Percentiles rank a stretch among this genome's conserved stretches.
phyloP scores from a whole-genome alignment of 1,140 invertebrate species.

The Camponotus pennsylvanicus region DNA sequence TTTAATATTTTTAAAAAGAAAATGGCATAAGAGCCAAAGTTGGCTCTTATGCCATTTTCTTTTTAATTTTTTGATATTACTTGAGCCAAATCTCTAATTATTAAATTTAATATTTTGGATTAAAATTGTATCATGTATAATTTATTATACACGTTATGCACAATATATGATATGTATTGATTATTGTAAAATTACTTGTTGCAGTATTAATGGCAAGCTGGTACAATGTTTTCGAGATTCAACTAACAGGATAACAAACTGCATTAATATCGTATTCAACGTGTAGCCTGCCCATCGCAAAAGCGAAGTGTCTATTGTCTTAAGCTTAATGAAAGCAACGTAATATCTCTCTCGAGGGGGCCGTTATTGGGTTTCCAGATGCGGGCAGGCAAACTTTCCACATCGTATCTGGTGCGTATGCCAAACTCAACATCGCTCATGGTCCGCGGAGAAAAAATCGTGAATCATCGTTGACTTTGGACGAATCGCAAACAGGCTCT shows the following conservation, averaged over 20 bases:
- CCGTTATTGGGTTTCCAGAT: constrained; percentile 77
- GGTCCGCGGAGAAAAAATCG: constrained; percentile 45
- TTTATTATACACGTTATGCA: too few species aligned
- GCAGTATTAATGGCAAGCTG: neutral
- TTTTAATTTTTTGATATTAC: too few species aligned
- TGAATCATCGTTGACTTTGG: constrained; percentile 55
- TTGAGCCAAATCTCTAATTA: too few species aligned
- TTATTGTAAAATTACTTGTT: neutral
- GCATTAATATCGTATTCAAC: constrained; percentile 54
- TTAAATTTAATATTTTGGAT: too few species aligned
- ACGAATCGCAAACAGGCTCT: constrained; percentile 9
- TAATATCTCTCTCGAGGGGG: constrained; percentile 77
- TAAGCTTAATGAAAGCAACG: constrained; percentile 75
- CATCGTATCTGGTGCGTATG: constrained; percentile 57
- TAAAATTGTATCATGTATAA: too few species aligned
- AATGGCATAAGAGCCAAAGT: too few species aligned
- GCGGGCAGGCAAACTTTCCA: constrained; percentile 75
- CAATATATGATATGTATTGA: neutral
- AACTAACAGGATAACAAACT: neutral
- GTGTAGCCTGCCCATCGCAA: constrained; percentile 41
- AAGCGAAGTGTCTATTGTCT: constrained; percentile 78
- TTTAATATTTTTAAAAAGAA: too few species aligned
- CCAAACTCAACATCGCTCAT: constrained; percentile 25
- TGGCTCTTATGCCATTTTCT: too few species aligned
- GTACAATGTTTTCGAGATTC: constrained; percentile 9